These are phyloP conservation scores for Dromiciops gliroides DNA, from an alignment of 2,113 vertebrate genomes.

Conservation along the genomic window DNA sequence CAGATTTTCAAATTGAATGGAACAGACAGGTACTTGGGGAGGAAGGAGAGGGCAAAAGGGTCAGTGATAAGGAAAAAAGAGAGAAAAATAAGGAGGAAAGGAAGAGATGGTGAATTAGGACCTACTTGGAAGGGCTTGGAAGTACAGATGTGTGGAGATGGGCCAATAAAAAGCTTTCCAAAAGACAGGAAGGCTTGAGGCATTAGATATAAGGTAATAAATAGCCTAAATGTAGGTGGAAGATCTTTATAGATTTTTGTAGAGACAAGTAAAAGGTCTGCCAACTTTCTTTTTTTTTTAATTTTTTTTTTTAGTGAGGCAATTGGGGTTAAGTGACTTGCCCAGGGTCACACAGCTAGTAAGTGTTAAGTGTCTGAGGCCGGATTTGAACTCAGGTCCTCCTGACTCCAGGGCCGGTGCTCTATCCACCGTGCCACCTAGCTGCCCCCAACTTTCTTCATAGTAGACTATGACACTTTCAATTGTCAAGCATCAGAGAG, in stretches of 20 bases:
- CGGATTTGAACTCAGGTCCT: too few relatives aligned
- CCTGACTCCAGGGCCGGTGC: too few relatives aligned
- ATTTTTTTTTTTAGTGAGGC: too few relatives aligned
- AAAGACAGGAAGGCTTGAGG: not conserved
- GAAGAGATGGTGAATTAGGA: not conserved
- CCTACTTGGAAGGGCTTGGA: not conserved
- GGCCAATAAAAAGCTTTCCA: not conserved
- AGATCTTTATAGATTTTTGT: not conserved
- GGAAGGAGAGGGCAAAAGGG: not conserved
- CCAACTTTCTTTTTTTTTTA: constrained; percentile 21
- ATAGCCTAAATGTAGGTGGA: rapidly evolving
- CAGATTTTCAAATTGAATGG: not conserved
- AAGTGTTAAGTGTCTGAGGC: too few relatives aligned
- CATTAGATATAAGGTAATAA: not conserved
- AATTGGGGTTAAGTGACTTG: too few relatives aligned
- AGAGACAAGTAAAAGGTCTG: not conserved
- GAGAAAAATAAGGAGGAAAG: not conserved
- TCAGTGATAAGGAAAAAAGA: not conserved
- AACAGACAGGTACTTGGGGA: not conserved
- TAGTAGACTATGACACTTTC: not conserved
- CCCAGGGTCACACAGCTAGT: too few relatives aligned
- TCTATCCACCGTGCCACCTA: too few relatives aligned
- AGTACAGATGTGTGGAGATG: not conserved
- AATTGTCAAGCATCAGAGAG: constrained; percentile 12
- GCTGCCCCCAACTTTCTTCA: constrained; percentile 3